Evolutionary conservation across 1,140 invertebrate species (phyloP).

Genomic region (Chymomyza costata): DNA sequence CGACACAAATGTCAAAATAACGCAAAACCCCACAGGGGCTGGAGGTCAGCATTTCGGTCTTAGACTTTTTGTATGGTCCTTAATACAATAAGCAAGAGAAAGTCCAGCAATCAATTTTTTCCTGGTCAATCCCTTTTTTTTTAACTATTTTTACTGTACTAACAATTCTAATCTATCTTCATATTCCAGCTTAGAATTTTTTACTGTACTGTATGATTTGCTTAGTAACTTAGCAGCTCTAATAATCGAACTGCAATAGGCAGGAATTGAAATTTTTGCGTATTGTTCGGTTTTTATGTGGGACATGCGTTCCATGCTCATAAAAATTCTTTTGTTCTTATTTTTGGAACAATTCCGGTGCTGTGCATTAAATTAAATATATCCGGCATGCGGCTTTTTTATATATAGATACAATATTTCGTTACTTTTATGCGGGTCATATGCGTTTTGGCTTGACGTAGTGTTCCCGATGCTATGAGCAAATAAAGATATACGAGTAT

Average conservation of each 20-base stretch:
- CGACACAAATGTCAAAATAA: too few relatives aligned
- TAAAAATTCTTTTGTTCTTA: conserved; percentile 12
- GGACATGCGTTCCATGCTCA: conserved; percentile 19
- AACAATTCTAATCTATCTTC: too few relatives aligned
- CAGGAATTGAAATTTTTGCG: conserved; percentile 16
- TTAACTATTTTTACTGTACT: too few relatives aligned
- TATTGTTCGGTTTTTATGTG: conserved; percentile 16
- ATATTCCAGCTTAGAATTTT: conserved; percentile 14
- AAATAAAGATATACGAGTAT: conserved; percentile 18
- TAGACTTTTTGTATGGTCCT: too few relatives aligned
- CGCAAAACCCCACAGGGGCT: too few relatives aligned
- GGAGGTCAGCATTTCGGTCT: too few relatives aligned
- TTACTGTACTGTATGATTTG: conserved; percentile 58
- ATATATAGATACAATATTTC: conserved; percentile 26
- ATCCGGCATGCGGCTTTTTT: conserved; percentile 51
- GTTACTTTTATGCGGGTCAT: conserved; percentile 64
- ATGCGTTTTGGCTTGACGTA: conserved; percentile 36
- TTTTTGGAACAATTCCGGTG: conserved; percentile 34
- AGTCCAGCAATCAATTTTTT: too few relatives aligned
- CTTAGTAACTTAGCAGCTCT: conserved; percentile 24
- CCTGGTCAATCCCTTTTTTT: too few relatives aligned
- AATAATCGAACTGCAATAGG: conserved; percentile 5
- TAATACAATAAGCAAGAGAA: too few relatives aligned
- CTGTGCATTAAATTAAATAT: conserved; percentile 64
- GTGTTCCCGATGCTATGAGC: conserved; percentile 21